Percentiles rank a stretch among this genome's conserved stretches.
phyloP scores from a whole-genome alignment of 2,888 invertebrate species.

The Unio pictorum region DNA sequence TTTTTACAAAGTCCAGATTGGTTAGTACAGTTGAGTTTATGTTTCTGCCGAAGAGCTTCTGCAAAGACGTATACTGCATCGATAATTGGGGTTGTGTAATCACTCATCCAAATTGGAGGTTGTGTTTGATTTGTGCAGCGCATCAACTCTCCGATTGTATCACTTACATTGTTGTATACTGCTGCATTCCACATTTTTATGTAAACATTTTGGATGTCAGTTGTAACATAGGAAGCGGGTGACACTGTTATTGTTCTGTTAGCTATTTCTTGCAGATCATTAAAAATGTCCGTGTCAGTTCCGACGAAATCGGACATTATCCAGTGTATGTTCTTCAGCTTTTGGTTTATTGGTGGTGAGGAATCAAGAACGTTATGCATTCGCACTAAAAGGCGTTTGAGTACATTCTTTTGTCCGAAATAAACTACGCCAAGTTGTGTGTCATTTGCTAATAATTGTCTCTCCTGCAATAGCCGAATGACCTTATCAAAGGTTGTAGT shows the following conservation, averaged over 20 bases:
- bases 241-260: conserved; percentile 41
- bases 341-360: neutral
- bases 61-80: conserved; percentile 56
- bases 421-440: conserved; percentile 47
- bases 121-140: conserved; percentile 11
- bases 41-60: conserved; percentile 39
- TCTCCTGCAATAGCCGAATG: too few species aligned
- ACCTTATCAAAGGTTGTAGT: too few species aligned
- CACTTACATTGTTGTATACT: neutral
- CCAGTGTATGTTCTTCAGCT: conserved; percentile 38
- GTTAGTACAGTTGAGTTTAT: conserved; percentile 12
- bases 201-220: conserved; percentile 20
- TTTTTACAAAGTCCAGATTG: conserved; percentile 11
- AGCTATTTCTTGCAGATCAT: conserved; percentile 19
- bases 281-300: conserved; percentile 26
- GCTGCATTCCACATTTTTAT: conserved; percentile 21
- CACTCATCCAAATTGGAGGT: conserved; percentile 19
- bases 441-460: conserved; percentile 16
- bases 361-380: conserved; percentile 1
- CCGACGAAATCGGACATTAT: conserved; percentile 52
- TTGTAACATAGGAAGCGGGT: conserved; percentile 20
- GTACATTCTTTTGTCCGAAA: conserved; percentile 40
- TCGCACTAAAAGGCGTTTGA: conserved; percentile 8
- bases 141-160: conserved; percentile 28
- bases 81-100: conserved; percentile 35